Evolutionary conservation across 2,797 vertebrate genomes (phyloP), one percentile per base, ranked within the genome.

Genomic region (Tamandua tetradactyla): DNA sequence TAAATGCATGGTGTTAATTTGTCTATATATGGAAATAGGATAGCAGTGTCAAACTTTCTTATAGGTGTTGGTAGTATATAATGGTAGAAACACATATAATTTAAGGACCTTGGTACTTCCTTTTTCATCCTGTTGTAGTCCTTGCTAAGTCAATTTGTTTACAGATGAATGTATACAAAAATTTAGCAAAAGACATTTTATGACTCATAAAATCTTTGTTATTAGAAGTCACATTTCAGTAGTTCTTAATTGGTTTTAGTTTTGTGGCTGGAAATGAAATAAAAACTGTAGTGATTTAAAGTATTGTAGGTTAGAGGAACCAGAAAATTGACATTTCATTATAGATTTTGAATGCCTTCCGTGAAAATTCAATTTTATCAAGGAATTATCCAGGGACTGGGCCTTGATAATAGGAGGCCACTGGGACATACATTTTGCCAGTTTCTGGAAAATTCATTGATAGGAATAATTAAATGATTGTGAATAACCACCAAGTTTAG

Each of bases 241-340:
- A 95, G 30, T 42, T 96, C 78, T 93, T 95, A 89, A 85, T 96
- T 96, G 93, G 59, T 91, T 94, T 97, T 92, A 87, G 90, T 49
- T 83, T 89, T 95, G 12, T 95, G 72, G 23, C 47, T 76, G 80
- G 62, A 94, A 95, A 96, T 87, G 14, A 62, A 96, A 96, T 87
- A 76, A 91, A 96, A 96, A 92, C 69, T 89, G 76, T 80, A 95
- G 59, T 87, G 68, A 95, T 94, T 97, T 90, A 95, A 91, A 96
- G 95, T 96, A 92, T 94, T n/a, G 75, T 93, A 94, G 59, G 69
- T 88, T 91, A 90, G 59, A 92, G 47, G 35, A 82, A 94, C 61
- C 80, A 96, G 89, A 37, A 95, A 96, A 97, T 97, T 94, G 97
- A 57, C 94, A 93, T 96, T 97, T 97, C 97, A 96, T 97, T 97